These are phyloP conservation scores for Rhineura floridana DNA, from an alignment of 2,113 vertebrate genomes.

Conservation along the genomic window DNA sequence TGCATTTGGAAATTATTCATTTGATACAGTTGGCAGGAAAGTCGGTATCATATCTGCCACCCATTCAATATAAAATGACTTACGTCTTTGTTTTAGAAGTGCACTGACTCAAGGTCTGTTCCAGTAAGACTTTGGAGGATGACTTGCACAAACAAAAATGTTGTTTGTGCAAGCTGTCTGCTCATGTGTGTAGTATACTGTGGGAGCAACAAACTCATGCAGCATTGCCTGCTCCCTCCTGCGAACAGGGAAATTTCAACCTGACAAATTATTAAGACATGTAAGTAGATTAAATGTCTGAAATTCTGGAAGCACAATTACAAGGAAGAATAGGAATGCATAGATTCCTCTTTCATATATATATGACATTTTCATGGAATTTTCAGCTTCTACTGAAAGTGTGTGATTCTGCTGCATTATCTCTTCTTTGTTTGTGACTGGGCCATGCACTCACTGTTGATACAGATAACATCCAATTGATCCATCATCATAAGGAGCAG, in stretches of 20 bases:
- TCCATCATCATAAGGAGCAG: too few relatives aligned
- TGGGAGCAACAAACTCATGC: not conserved
- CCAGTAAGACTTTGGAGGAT: not conserved
- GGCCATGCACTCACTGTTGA: too few relatives aligned
- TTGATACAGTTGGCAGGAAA: not conserved
- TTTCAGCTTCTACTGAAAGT: not conserved
- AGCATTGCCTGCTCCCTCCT: not conserved
- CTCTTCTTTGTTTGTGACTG: too few relatives aligned
- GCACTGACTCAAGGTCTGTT: not conserved
- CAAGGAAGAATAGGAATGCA: not conserved
- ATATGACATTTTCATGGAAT: not conserved
- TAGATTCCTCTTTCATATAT: not conserved
- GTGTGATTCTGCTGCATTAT: not conserved
- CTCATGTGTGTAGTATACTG: not conserved
- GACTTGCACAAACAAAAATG: not conserved
- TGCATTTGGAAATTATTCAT: not conserved
- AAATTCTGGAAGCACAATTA: not conserved
- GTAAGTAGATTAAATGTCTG: not conserved
- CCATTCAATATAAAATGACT: not conserved
- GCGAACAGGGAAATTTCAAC: too few relatives aligned
- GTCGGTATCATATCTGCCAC: too few relatives aligned
- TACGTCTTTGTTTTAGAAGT: not conserved
- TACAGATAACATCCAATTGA: too few relatives aligned
- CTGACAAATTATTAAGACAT: not conserved
- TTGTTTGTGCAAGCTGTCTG: too few relatives aligned